Percentiles rank a stretch among this genome's conserved stretches.
Evolutionary conservation across 2,113 vertebrate species (phyloP).

Genomic region (Nicator chloris): DNA sequence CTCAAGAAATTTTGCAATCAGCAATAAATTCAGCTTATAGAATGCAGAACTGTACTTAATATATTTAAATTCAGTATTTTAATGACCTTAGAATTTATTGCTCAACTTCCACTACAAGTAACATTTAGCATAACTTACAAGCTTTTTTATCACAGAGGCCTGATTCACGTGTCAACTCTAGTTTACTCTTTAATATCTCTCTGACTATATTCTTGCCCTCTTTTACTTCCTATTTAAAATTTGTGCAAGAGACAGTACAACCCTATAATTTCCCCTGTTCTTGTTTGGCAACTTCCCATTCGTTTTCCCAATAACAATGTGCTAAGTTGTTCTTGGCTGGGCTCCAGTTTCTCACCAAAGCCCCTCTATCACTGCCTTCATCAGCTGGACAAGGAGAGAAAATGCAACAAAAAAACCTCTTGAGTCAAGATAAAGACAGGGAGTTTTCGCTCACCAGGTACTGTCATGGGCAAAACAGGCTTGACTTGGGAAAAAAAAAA

Average conservation of each 20-base stretch:
- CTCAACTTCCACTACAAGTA: neutral
- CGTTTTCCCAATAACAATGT: neutral
- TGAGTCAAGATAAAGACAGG: neutral
- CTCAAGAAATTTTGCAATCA: neutral
- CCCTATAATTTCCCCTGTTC: neutral
- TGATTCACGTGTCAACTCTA: neutral
- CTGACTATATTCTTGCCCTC: neutral
- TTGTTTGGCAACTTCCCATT: neutral
- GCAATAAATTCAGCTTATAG: neutral
- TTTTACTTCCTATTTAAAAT: neutral
- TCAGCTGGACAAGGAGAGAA: neutral
- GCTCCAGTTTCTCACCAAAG: neutral
- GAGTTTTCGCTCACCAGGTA: neutral
- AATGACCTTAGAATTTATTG: neutral
- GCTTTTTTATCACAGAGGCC: neutral
- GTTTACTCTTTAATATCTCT: neutral
- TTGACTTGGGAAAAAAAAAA: neutral
- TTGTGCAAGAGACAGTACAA: neutral
- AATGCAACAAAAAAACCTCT: neutral
- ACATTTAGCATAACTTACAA: neutral
- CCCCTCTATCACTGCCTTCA: neutral
- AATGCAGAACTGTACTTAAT: neutral
- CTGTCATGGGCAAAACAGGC: neutral
- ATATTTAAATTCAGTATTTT: neutral
- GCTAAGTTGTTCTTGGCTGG: neutral